A percentile compares a stretch with the other conserved stretches of the same genome.
phyloP scores from a whole-genome alignment of 2,797 vertebrate species.

The Macrochelys suwanniensis region DNA sequence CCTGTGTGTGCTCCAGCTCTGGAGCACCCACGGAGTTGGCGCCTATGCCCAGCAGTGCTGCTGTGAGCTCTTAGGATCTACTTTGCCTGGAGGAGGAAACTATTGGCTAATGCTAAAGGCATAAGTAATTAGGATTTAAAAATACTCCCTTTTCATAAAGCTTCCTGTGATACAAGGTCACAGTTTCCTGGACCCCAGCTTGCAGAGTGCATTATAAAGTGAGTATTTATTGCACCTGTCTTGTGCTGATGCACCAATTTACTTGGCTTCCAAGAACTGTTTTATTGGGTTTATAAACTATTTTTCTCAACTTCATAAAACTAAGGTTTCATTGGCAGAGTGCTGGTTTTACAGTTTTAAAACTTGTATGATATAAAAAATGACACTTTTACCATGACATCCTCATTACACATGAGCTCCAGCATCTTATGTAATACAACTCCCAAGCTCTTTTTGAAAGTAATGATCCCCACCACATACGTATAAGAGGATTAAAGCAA shows the following conservation, averaged over 20 bases:
- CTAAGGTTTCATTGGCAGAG: slow-evolving; percentile 58
- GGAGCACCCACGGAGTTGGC: too few relatives aligned
- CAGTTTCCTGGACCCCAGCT: not conserved
- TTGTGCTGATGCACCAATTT: not conserved
- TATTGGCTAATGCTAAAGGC: not conserved
- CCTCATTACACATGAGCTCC: slow-evolving; percentile 34
- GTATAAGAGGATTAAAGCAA: not conserved
- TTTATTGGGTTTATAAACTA: slow-evolving; percentile 49
- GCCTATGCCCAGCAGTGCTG: not conserved
- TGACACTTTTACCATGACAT: slow-evolving; percentile 37
- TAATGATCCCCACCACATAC: not conserved
- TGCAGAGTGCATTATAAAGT: not conserved
- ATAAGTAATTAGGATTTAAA: not conserved
- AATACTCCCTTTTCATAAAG: not conserved
- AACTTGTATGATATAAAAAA: slow-evolving; percentile 60
- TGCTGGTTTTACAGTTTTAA: slow-evolving; percentile 49
- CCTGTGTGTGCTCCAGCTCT: too few relatives aligned
- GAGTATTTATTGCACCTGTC: slow-evolving; percentile 10
- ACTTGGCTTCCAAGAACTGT: not conserved
- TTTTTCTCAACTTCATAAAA: slow-evolving; percentile 30
- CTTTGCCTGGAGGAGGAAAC: not conserved
- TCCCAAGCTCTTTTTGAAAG: slow-evolving; percentile 34
- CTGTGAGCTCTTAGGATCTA: fast-evolving
- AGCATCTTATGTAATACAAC: slow-evolving; percentile 32
- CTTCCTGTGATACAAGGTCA: not conserved